phyloP scores from a whole-genome alignment of 1,140 invertebrate species.

The Lutraria rhynchaena region DNA sequence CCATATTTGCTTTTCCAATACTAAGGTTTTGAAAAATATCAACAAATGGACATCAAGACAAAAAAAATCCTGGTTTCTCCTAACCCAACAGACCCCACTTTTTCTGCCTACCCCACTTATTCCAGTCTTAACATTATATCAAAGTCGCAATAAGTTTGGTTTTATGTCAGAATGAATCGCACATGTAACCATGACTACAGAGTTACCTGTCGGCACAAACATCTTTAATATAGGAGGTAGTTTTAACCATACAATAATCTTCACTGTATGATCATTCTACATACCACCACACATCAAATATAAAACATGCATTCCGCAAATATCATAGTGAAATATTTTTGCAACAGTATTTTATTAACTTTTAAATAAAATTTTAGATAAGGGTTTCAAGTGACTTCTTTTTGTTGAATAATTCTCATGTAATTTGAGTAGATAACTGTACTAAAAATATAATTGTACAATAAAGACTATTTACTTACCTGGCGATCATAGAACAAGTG shows the following conservation, averaged over 20 bases:
- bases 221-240: background rate
- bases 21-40: no score
- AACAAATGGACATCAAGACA: no score
- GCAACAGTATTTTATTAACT: no score
- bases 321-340: no score
- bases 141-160: background rate
- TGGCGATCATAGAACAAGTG: conserved; percentile 88
- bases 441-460: background rate
- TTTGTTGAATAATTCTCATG: no score
- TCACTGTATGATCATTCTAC: no score
- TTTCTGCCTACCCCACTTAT: background rate
- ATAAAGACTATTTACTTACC: conserved; percentile 62
- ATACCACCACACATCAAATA: background rate
- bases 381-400: no score
- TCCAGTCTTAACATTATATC: background rate
- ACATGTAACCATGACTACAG: background rate
- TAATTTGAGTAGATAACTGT: no score
- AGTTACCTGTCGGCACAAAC: background rate
- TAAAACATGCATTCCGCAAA: background rate
- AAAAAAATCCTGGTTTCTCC: no score
- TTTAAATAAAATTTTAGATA: no score
- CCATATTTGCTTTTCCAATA: no score
- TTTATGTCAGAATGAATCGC: conserved; percentile 27
- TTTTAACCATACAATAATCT: no score
- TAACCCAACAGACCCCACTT: background rate